A percentile compares a stretch with the other conserved stretches of the same genome.
Evolutionary conservation across 2,888 invertebrate species (phyloP).

Genomic region (Leptothorax acervorum): DNA sequence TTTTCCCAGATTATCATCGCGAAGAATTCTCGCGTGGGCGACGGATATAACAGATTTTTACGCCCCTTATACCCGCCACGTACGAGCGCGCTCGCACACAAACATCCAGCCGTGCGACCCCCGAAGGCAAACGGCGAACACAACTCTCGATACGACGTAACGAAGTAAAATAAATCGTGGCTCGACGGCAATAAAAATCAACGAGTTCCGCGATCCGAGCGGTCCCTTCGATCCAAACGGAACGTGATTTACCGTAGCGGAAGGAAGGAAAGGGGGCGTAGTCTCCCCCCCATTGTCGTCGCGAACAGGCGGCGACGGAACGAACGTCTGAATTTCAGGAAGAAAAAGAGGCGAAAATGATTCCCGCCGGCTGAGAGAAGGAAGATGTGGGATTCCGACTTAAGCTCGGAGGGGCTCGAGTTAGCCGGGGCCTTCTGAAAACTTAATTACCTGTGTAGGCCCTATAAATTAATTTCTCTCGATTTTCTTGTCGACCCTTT

Average conservation of each 20-base stretch:
- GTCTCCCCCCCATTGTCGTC: conserved; percentile 47
- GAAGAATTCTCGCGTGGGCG: conserved; percentile 67
- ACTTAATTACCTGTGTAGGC: conserved; percentile 85
- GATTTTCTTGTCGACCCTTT: conserved; percentile 80
- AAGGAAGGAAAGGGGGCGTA: conserved; percentile 55
- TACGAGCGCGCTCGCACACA: background rate
- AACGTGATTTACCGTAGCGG: conserved; percentile 71
- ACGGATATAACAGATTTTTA: conserved; percentile 66
- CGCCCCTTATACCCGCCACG: conserved; percentile 2
- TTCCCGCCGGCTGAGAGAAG: conserved; percentile 61
- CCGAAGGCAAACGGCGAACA: conserved; percentile 62
- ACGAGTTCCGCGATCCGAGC: conserved; percentile 62
- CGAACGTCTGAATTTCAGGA: conserved; percentile 58
- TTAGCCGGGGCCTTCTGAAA: conserved; percentile 77
- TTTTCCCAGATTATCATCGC: conserved; percentile 66
- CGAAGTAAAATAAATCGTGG: conserved; percentile 75
- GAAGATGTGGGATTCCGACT: conserved; percentile 58
- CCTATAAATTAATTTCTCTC: conserved; percentile 85
- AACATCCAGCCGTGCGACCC: conserved; percentile 10
- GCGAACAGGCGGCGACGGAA: conserved; percentile 51
- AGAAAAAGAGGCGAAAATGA: conserved; percentile 62
- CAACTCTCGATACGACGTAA: conserved; percentile 73
- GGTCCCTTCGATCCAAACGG: conserved; percentile 62
- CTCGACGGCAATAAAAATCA: conserved; percentile 71
- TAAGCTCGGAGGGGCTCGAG: conserved; percentile 51